Conservation (phyloP, 1,140 invertebrate genomes). For the Listronotus oregonensis region DNA sequence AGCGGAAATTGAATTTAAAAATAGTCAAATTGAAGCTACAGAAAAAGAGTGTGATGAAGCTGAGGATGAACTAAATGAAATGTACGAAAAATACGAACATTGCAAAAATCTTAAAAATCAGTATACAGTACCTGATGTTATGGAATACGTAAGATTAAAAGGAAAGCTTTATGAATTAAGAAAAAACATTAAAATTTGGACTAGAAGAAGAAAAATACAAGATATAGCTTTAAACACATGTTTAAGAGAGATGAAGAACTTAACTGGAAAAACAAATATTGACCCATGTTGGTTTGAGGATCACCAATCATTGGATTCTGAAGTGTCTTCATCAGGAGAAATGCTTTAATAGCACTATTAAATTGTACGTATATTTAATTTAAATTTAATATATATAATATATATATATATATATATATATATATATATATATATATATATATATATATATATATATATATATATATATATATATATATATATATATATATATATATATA, state of each 20-base stretch:
- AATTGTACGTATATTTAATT: no score
- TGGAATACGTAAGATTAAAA: constrained; percentile 62
- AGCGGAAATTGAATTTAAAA: constrained; percentile 35
- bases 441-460: no score
- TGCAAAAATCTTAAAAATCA: constrained; percentile 34
- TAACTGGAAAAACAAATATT: constrained; percentile 39
- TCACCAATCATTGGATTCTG: background rate
- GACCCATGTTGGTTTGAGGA: constrained; percentile 42
- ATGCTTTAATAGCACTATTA: no score
- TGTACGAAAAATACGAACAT: constrained; percentile 40
- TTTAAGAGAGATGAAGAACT: constrained; percentile 45
- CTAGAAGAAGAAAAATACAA: constrained; percentile 57
- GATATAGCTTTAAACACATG: constrained; percentile 44
- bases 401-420: no score
- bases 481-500: no score
- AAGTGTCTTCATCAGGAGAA: no score
- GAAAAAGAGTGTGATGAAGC: constrained; percentile 38
- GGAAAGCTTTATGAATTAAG: constrained; percentile 58
- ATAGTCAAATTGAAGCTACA: constrained; percentile 36
- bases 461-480: no score
- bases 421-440: no score
- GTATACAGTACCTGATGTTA: constrained; percentile 58
- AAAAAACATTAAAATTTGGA: constrained; percentile 58
- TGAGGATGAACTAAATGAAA: constrained; percentile 38
- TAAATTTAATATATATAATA: no score